Evolutionary conservation across 2,888 invertebrate species (phyloP).

Genomic region (Lithophane ornitopus): DNA sequence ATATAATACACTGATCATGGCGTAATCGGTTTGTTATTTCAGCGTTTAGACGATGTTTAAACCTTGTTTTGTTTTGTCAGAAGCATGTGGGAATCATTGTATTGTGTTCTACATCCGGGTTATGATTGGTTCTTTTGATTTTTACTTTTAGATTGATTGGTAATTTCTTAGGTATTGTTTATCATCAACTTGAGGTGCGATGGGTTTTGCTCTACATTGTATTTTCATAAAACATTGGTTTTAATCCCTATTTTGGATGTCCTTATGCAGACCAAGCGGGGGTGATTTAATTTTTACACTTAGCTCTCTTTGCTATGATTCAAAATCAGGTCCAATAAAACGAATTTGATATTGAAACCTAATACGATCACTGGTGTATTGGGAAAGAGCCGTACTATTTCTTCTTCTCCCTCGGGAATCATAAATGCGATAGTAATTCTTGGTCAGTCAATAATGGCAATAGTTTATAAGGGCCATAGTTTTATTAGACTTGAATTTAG

Average conservation of each 20-base stretch:
- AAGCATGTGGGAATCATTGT: constrained; percentile 90
- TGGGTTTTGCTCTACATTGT: neutral
- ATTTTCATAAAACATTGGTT: constrained; percentile 9
- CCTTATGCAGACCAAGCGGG: neutral
- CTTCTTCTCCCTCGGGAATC: constrained; percentile 24
- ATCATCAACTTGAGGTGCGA: constrained; percentile 20
- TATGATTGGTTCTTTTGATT: constrained; percentile 83
- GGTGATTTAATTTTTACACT: neutral
- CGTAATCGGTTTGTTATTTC: constrained; percentile 90
- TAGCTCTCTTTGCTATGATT: neutral
- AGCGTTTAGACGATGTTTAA: constrained; percentile 88
- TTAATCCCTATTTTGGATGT: neutral
- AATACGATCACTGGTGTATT: constrained; percentile 27
- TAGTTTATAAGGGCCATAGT: neutral
- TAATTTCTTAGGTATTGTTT: constrained; percentile 40
- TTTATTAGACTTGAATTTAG: neutral
- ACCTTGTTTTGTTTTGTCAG: constrained; percentile 88
- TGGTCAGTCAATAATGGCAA: constrained; percentile 19
- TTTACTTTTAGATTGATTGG: constrained; percentile 78
- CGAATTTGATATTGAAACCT: constrained; percentile 42
- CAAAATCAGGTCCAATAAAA: constrained; percentile 34
- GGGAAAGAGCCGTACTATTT: constrained; percentile 28
- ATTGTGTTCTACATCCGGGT: constrained; percentile 89
- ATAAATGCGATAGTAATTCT: constrained; percentile 19
- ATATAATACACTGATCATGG: constrained; percentile 81